Percentiles rank a stretch among this genome's conserved stretches.
Evolutionary conservation across 2,888 invertebrate species (phyloP).

Genomic region (Scaeva pyrastri): DNA sequence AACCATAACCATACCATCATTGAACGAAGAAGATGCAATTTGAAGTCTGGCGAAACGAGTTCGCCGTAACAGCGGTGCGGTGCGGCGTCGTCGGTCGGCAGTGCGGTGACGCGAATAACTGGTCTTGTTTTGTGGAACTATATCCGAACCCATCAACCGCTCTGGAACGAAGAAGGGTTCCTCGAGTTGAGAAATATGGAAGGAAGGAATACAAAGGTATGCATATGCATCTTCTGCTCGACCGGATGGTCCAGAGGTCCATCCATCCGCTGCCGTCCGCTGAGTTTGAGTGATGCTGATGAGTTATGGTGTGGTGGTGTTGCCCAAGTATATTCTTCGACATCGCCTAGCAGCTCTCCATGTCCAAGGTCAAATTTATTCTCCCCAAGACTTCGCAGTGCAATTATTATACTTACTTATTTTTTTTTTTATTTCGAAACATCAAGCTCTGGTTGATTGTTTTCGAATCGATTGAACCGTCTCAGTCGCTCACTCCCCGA

Average conservation of each 20-base stretch:
- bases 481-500: slow-evolving; percentile 51
- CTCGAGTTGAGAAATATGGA: slow-evolving; percentile 48
- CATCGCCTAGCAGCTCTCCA: slow-evolving; percentile 32
- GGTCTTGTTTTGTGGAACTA: slow-evolving; percentile 67
- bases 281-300: slow-evolving; percentile 73
- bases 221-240: slow-evolving; percentile 16
- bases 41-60: slow-evolving; percentile 68
- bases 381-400: slow-evolving; percentile 51
- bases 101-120: slow-evolving; percentile 41
- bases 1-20: not conserved
- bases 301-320: slow-evolving; percentile 63
- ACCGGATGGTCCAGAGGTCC: slow-evolving; percentile 58
- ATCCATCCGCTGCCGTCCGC: slow-evolving; percentile 61
- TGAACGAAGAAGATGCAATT: slow-evolving; percentile 52
- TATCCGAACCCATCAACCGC: slow-evolving; percentile 57
- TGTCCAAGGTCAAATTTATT: slow-evolving; percentile 70
- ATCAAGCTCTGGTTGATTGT: slow-evolving; percentile 66
- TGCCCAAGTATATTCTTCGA: slow-evolving; percentile 20
- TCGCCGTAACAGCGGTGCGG: not conserved
- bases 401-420: slow-evolving; percentile 56
- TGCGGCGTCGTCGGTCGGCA: not conserved
- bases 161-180: slow-evolving; percentile 44
- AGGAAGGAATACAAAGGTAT: not conserved
- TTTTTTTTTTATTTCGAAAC: slow-evolving; percentile 35
- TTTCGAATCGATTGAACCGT: slow-evolving; percentile 68